Base-by-base conservation (phyloP, 2,113 vertebrate genomes). In the Eurypyga helias region DNA sequence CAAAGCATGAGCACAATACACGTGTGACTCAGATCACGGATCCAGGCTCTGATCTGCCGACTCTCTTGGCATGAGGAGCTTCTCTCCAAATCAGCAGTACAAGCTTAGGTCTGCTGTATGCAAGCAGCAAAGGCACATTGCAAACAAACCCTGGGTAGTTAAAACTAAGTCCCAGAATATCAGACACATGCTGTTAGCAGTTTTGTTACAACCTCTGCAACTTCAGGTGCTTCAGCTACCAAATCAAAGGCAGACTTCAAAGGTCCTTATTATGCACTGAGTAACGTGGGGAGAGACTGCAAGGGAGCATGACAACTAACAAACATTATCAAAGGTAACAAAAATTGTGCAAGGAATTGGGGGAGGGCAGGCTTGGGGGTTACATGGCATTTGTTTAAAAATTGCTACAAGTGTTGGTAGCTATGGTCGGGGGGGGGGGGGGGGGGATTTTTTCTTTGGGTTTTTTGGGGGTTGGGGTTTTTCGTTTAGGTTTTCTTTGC, bases 201-300 rank as follows among this genome's bases (percentile, higher is more conserved):
- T 77, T 94, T 72, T 83, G 58, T 77, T 90, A 89, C 94, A 66
- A 86, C 41, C 79, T 80, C 75, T 49, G 41, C 58, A 82, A 52
- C 71, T 80, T 64, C 71, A 93, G 94, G 85, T 88, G 34, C 82
- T 83, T 76, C 85, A 85, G 82, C 66, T 85, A n/a, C 71, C 36
- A 72, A 93, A 95, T 93, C 94, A 96, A 95, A 96, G 71, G 79
- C 76, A 81, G 49, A 96, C 91, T 90, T 97, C 93, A 96, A 95
- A 96, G 88, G 46, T 81, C 60, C 58, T 86, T 75, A 31, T 78
- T 94, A 81, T 62, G 60, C 90, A 87, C 66, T 11, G 55, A 48
- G 78, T 34, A 89, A 66, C 0, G 0, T 2, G 15, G 36, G n/a
- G 55, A 85, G 31, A 83, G 45, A 69, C 34, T 10, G 45, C 66